Evolutionary conservation across 2,888 invertebrate genomes (phyloP), one percentile per base, ranked within the genome.

Genomic region (Apantesis nais): DNA sequence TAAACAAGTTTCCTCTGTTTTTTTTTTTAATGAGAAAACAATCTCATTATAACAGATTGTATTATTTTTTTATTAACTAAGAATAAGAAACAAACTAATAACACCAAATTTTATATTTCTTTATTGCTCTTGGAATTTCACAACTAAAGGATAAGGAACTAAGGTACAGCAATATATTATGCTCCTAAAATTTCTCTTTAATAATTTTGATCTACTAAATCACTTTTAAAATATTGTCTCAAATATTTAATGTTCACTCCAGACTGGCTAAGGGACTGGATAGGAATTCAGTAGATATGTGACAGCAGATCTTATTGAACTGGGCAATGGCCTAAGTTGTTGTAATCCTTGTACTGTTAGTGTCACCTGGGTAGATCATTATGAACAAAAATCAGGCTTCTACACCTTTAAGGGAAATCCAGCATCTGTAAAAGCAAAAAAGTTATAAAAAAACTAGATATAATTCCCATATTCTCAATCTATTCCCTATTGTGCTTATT

Each of bases 401-500:
- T 62, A 44, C 44, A 16, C 25, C 60, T 37, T 89, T 90, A 95
- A 8, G 95, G 95, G 83, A 95, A 95, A 82, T 95, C 95, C 83
- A 95, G 85, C 93, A 95, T 95, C 95, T 95, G 91, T 68, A 94
- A 95, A 74, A 31, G 44, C 58, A 60, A 58, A 61, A 66, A 34
- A 37, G 2, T 5, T 11, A 25, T 29, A 4, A 58, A 7, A 48
- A 19, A 48, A 19, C 48, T 7, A 22, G 7, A 29, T 25, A 55
- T 55, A n/a, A 11, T 52, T n/a, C 11, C 11, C 22, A n/a, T n/a
- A 0, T n/a, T 16, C 16, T 1, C 44, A 4, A 14, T 44, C 44
- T 44, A 2, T 16, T 44, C 16, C 16, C 16, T 4, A 44, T 16
- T 16, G 5, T 5, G 16, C 44, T 0, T 44, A 2, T 44, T 44